phyloP scores from a whole-genome alignment of 2,888 invertebrate species.

The Elmis aenea region DNA sequence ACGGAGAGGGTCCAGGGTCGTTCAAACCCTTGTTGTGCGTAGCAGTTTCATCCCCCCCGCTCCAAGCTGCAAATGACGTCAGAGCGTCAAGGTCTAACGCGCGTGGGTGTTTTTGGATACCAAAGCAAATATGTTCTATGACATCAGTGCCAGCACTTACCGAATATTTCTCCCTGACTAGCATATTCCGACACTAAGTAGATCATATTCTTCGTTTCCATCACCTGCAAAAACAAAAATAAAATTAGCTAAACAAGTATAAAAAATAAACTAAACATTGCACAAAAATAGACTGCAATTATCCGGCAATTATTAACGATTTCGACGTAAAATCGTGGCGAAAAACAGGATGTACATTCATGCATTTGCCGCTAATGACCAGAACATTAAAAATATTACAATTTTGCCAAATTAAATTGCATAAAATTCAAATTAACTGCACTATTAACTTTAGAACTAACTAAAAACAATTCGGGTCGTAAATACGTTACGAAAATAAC shows the following conservation, averaged over 20 bases:
- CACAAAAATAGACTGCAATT: too few relatives aligned
- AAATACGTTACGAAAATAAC: too few relatives aligned
- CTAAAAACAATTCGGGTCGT: too few relatives aligned
- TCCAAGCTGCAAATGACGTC: slow-evolving; percentile 23
- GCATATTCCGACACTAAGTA: slow-evolving; percentile 98
- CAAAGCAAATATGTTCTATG: slow-evolving; percentile 12
- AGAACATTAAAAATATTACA: too few relatives aligned
- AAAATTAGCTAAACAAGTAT: not conserved
- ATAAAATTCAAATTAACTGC: too few relatives aligned
- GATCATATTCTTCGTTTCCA: slow-evolving; percentile 98
- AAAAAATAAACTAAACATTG: too few relatives aligned
- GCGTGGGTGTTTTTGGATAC: slow-evolving; percentile 14
- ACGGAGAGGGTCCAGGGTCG: slow-evolving; percentile 4
- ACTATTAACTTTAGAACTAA: too few relatives aligned
- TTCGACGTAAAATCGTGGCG: too few relatives aligned
- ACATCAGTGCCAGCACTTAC: slow-evolving; percentile 56
- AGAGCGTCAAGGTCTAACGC: slow-evolving; percentile 23
- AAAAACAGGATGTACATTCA: too few relatives aligned
- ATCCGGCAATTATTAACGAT: too few relatives aligned
- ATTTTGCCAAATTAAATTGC: too few relatives aligned
- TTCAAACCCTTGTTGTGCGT: slow-evolving; percentile 12
- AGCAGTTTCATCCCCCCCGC: slow-evolving; percentile 14
- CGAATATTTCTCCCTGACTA: slow-evolving; percentile 96
- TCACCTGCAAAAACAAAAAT: slow-evolving; percentile 66
- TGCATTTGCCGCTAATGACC: too few relatives aligned